Evolutionary conservation across 1,140 invertebrate species (phyloP), one percentile per base, ranked within the genome.

Genomic region (Lasioglossum albipes): DNA sequence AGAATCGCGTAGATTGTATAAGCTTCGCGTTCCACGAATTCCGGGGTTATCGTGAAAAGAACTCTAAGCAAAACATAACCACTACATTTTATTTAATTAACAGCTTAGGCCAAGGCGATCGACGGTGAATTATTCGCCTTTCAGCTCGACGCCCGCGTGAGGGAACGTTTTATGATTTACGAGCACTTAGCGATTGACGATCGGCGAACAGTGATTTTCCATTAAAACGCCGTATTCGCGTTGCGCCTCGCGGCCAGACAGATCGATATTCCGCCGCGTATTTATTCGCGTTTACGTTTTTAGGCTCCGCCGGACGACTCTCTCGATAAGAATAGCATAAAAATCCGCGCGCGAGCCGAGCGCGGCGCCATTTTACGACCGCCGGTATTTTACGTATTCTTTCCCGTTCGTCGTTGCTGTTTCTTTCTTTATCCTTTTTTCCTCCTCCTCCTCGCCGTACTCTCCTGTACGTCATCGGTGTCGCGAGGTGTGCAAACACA

Each of bases 151-250:
- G 45, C 45, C 10, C 20, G 31, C 7, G 49, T 2, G 18, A n/a
- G 7, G 4, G 9, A 59, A n/a, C 57, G 61, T 42, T 36, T n/a
- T 16, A 54, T 57, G 69, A 73, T 65, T 66, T 54, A 65, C 42
- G 45, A 16, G 22, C 42, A 20, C 42, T 62, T 22, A 52, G 62
- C 16, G 57, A 2, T 36, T 22, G n/a, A 52, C 31, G 65, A 77
- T 77, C 75, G 18, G 18, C 66, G 75, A 61, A 68, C 74, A 75
- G 42, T 42, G 67, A n/a, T 57, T 73, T 79, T 45, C 69, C 76
- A 79, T 79, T 79, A 79, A 79, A 76, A 76, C 65, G 27, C 16
- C 22, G 42, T 10, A 65, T 7, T 12, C 45, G n/a, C 45, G n/a
- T 18, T 2, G 42, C 41, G 67, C 31, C 2, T 41, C 0, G 61